A percentile compares a stretch with the other conserved stretches of the same genome.
phyloP scores from a whole-genome alignment of 2,797 vertebrate species.

The Gastrophryne carolinensis region DNA sequence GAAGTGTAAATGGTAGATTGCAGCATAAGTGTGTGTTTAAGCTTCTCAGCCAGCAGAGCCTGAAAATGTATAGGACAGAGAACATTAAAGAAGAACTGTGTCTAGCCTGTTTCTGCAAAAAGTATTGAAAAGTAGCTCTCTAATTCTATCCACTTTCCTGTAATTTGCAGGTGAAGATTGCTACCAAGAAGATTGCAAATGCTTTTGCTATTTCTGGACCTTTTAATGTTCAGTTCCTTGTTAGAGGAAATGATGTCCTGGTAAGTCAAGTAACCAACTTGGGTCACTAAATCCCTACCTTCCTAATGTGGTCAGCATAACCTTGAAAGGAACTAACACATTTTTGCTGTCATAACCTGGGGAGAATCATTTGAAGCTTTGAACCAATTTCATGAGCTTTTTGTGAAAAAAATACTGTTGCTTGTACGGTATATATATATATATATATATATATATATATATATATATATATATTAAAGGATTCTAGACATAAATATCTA shows the following conservation, averaged over 20 bases:
- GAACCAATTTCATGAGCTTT: too few relatives aligned
- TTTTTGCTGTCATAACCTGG: not conserved
- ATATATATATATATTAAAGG: too few relatives aligned
- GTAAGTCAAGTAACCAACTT: slow-evolving; percentile 72
- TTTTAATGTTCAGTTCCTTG: slow-evolving; percentile 94
- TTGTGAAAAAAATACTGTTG: too few relatives aligned
- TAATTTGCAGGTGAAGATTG: slow-evolving; percentile 79
- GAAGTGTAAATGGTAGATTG: not conserved
- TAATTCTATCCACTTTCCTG: slow-evolving; percentile 20
- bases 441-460: too few relatives aligned
- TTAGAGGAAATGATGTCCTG: slow-evolving; percentile 91
- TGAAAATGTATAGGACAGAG: not conserved
- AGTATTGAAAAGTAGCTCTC: slow-evolving; percentile 3
- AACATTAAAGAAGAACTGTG: not conserved
- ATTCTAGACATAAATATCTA: too few relatives aligned
- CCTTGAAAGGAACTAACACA: not conserved
- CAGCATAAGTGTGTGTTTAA: not conserved
- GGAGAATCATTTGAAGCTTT: too few relatives aligned
- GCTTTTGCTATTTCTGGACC: slow-evolving; percentile 93
- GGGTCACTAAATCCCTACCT: not conserved
- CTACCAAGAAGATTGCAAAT: slow-evolving; percentile 85
- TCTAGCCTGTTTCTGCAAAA: not conserved
- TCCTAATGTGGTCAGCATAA: not conserved
- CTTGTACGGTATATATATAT: too few relatives aligned
- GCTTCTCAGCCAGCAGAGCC: slow-evolving; percentile 1